phyloP scores from a whole-genome alignment of 2,888 invertebrate genomes.

The Pseudanteris insignis region DNA sequence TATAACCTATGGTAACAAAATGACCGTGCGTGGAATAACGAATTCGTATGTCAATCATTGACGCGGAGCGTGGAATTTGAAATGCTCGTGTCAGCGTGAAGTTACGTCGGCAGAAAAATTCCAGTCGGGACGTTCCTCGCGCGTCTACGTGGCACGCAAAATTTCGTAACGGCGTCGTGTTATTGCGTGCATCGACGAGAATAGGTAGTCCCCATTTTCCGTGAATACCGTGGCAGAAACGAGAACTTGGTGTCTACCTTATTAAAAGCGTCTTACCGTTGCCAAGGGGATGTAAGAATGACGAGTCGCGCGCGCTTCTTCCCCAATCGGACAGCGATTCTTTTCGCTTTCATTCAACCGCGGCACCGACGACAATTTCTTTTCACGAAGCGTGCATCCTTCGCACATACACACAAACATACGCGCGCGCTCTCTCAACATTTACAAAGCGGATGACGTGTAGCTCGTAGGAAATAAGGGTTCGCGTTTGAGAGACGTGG shows the following conservation, averaged over 20 bases:
- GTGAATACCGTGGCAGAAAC: slow-evolving; percentile 48
- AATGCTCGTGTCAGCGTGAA: too few relatives aligned
- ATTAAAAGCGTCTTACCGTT: slow-evolving; percentile 59
- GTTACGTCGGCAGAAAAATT: too few relatives aligned
- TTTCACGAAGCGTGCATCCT: slow-evolving; percentile 34
- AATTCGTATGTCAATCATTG: too few relatives aligned
- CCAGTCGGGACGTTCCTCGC: slow-evolving; percentile 7
- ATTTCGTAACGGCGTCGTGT: slow-evolving; percentile 36
- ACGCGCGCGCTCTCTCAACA: background rate
- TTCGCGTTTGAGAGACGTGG: slow-evolving; percentile 29
- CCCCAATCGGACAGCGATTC: slow-evolving; percentile 45
- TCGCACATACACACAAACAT: slow-evolving; percentile 12
- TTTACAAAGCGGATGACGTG: slow-evolving; percentile 44
- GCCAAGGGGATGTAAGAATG: slow-evolving; percentile 51
- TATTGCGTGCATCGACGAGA: slow-evolving; percentile 45
- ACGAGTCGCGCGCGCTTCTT: slow-evolving; percentile 39
- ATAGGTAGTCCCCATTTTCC: slow-evolving; percentile 46
- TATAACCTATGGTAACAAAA: too few relatives aligned
- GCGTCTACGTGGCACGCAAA: slow-evolving; percentile 20
- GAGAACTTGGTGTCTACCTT: slow-evolving; percentile 49
- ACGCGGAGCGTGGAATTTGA: too few relatives aligned
- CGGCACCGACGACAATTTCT: slow-evolving; percentile 39
- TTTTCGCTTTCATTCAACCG: slow-evolving; percentile 42
- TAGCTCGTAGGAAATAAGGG: slow-evolving; percentile 40
- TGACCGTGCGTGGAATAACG: too few relatives aligned